phyloP scores from a whole-genome alignment of 2,888 invertebrate species.

The Chloromyia formosa region DNA sequence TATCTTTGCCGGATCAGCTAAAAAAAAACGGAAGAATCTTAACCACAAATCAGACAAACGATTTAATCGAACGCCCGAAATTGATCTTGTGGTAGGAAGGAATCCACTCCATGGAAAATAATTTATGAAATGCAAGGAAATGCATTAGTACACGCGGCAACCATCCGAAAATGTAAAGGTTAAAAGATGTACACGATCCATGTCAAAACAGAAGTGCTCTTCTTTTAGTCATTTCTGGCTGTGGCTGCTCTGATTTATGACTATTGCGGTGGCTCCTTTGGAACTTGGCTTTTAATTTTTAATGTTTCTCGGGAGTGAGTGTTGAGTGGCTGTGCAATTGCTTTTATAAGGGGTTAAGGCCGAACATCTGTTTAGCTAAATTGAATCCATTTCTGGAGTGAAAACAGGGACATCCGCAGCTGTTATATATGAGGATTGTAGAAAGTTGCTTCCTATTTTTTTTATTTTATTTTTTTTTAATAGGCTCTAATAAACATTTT shows the following conservation, averaged over 20 bases:
- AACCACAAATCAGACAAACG: constrained; percentile 25
- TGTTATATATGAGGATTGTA: not conserved
- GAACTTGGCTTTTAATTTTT: constrained; percentile 30
- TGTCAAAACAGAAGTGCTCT: constrained; percentile 34
- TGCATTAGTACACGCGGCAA: constrained; percentile 23
- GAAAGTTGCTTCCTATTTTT: too few species aligned
- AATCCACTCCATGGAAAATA: constrained; percentile 9
- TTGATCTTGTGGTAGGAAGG: constrained; percentile 34
- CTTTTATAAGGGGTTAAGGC: constrained; percentile 37
- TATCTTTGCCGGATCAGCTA: not conserved
- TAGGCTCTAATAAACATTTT: too few species aligned
- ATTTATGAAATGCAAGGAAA: constrained; percentile 38
- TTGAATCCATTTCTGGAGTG: not conserved
- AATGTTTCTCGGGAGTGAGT: constrained; percentile 4
- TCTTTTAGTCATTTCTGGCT: constrained; percentile 18
- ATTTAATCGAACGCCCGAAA: constrained; percentile 33
- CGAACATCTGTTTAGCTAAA: constrained; percentile 30
- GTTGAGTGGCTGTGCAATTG: constrained; percentile 37
- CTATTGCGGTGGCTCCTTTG: constrained; percentile 34
- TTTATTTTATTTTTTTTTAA: too few species aligned
- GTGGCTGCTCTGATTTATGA: constrained; percentile 35
- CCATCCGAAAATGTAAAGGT: constrained; percentile 7
- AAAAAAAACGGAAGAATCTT: not conserved
- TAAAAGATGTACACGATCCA: constrained; percentile 29
- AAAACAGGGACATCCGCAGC: constrained; percentile 11